phyloP scores from a whole-genome alignment of 2,113 vertebrate species.

The Hiodon alosoides region DNA sequence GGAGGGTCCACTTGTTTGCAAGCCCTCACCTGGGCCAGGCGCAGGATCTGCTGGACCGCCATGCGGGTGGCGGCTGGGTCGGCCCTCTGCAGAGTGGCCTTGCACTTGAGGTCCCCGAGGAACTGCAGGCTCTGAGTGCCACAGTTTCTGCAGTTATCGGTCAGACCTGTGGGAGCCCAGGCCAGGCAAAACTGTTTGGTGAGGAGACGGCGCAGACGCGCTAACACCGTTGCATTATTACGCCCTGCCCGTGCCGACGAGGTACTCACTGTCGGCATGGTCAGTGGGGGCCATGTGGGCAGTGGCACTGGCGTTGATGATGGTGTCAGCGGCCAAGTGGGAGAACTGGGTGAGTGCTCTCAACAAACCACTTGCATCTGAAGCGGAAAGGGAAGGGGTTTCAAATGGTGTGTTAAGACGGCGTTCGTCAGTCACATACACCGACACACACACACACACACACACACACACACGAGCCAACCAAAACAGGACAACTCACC shows the following conservation, averaged over 20 bases:
- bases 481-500: slow-evolving; percentile 55
- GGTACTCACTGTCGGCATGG: slow-evolving; percentile 82
- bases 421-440: neutral
- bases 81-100: slow-evolving; percentile 56
- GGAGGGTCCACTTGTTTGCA: neutral
- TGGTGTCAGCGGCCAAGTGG: slow-evolving; percentile 80
- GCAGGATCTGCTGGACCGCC: slow-evolving; percentile 67
- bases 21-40: slow-evolving; percentile 78
- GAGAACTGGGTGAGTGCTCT: slow-evolving; percentile 82
- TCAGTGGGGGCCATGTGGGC: slow-evolving; percentile 85
- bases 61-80: slow-evolving; percentile 57
- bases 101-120: slow-evolving; percentile 70
- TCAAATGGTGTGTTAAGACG: no score
- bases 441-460: accelerated
- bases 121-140: slow-evolving; percentile 70
- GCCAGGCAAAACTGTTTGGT: neutral
- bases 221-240: neutral
- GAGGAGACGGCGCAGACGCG: neutral
- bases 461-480: neutral
- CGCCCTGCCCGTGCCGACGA: neutral
- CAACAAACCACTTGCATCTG: slow-evolving; percentile 79
- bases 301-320: slow-evolving; percentile 80
- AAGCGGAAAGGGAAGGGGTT: neutral
- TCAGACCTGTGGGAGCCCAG: slow-evolving; percentile 63
- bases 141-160: slow-evolving; percentile 75